A percentile compares a stretch with the other conserved stretches of the same genome.
phyloP scores from a whole-genome alignment of 2,888 invertebrate species.

The Lydus trimaculatus region DNA sequence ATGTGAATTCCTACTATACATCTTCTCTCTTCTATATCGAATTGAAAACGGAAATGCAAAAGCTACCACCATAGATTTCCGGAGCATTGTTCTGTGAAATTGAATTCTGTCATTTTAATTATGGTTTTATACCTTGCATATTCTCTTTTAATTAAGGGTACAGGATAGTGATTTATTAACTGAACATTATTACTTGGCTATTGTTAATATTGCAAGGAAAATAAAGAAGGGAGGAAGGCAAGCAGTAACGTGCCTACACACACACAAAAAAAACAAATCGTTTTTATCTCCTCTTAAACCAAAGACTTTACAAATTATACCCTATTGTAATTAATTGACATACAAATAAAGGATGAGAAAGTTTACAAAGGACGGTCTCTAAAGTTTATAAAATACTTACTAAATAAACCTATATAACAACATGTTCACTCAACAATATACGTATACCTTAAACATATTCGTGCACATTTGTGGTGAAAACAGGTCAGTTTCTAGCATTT shows the following conservation, averaged over 20 bases:
- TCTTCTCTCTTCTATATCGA: not conserved
- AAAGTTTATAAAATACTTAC: not conserved
- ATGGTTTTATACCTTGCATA: slow-evolving; percentile 57
- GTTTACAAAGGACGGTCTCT: not conserved
- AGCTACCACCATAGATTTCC: slow-evolving; percentile 49
- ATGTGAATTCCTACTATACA: too few relatives aligned
- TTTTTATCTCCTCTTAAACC: not conserved
- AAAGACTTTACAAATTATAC: slow-evolving; percentile 3
- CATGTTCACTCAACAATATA: not conserved
- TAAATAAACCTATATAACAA: not conserved
- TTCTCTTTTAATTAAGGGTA: slow-evolving; percentile 56
- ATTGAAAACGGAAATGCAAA: slow-evolving; percentile 6
- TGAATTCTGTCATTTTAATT: slow-evolving; percentile 61
- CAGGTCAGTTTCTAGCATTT: slow-evolving; percentile 1
- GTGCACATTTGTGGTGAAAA: not conserved
- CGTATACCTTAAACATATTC: not conserved
- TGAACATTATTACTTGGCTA: slow-evolving; percentile 18
- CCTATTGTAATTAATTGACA: not conserved
- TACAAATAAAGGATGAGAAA: not conserved
- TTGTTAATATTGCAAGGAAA: slow-evolving; percentile 1
- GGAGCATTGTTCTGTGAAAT: slow-evolving; percentile 59
- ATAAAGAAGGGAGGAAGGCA: not conserved
- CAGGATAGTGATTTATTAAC: slow-evolving; percentile 38
- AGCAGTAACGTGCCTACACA: too few relatives aligned
- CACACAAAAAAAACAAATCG: too few relatives aligned